A percentile compares a stretch with the other conserved stretches of the same genome.
Evolutionary conservation across 2,113 vertebrate species (phyloP).

Genomic region (Rafetus swinhoei): DNA sequence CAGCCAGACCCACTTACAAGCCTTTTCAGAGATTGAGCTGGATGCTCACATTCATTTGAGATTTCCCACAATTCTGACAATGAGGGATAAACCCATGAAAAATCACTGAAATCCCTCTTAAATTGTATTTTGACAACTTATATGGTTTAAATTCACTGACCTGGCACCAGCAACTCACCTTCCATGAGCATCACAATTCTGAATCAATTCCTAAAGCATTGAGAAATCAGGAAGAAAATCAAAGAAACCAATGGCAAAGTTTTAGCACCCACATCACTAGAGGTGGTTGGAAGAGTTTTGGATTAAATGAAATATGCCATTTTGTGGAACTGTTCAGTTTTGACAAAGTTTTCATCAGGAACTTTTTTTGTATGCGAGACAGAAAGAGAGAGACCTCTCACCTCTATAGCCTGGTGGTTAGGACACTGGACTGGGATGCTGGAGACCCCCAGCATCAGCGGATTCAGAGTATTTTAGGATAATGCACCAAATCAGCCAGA

Average conservation of each 20-base stretch:
- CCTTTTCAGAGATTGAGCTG: neutral
- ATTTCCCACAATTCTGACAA: neutral
- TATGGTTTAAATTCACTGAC: neutral
- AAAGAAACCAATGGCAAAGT: accelerated
- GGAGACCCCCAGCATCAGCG: neutral
- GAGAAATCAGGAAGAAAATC: accelerated
- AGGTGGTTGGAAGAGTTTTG: accelerated
- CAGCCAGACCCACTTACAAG: neutral
- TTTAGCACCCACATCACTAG: neutral
- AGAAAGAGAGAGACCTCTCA: neutral
- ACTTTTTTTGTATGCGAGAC: accelerated
- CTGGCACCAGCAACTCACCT: neutral
- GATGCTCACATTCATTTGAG: neutral
- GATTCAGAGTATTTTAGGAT: neutral
- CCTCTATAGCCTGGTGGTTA: neutral
- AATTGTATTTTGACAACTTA: accelerated
- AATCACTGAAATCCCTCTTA: neutral
- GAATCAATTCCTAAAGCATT: neutral
- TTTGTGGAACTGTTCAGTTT: neutral
- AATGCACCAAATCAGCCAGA: neutral
- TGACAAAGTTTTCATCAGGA: neutral
- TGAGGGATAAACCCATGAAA: neutral
- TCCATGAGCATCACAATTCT: neutral
- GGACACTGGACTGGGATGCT: neutral
- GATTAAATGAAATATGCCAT: neutral